Base-by-base conservation (phyloP, 2,888 invertebrate species). In the Timandra comae region DNA sequence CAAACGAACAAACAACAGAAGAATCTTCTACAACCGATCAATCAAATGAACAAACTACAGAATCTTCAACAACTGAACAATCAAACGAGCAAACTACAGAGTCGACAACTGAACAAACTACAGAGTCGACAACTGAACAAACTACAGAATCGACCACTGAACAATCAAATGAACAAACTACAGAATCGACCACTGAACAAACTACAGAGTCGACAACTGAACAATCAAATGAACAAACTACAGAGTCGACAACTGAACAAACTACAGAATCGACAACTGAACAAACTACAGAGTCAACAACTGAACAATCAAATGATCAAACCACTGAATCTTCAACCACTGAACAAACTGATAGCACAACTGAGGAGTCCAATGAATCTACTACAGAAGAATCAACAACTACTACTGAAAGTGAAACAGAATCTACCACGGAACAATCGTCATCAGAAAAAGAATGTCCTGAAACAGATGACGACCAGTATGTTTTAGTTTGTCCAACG, bases 401-500 rank as follows among this genome's bases (percentile, higher is more conserved):
- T 3, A 45, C 49, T 8, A 40, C 35, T 16, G 40, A 43, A 27
- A 7, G 26, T 27, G 23, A 37, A 30, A 34, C 24, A 11, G 34
- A 31, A 13, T 47, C 52, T 9, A 55, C 61, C 13, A 63, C 62
- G 41, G 43, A 42, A 42, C 43, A 49, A 40, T 51, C 39, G 49
- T 51, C 64, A 32, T 51, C 71, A 22, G 55, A 35, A 8, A 66
- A 76, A 31, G 61, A 88, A 64, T 85, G 88, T 68, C 77, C 88
- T 4, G 72, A 90, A 49, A 77, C 91, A 6, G 89, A 91, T 30
- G 89, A 90, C 10, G 91, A 92, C 41, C 94, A 95, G 74, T 84
- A 91, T 43, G 74, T 91, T 7, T 88, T 91, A 35, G 89, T 93
- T 1, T 95, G 95, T 61, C 95, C 95, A 5, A 93, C 94, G 3